phyloP scores from a whole-genome alignment of 2,113 vertebrate genomes.

The Aplodontia rufa region DNA sequence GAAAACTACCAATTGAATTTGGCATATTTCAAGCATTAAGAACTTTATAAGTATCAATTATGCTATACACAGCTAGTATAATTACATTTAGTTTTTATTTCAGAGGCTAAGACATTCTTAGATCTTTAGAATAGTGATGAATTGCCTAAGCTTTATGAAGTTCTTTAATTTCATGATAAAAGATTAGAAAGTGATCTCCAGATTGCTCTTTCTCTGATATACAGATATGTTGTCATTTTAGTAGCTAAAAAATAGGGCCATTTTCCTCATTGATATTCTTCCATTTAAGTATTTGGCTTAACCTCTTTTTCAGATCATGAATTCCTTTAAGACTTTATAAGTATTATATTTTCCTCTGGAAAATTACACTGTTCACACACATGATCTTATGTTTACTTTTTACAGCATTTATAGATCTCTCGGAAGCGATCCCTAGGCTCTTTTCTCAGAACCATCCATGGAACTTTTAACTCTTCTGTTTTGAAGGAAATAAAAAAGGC shows the following conservation, averaged over 20 bases:
- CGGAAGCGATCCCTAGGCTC: neutral
- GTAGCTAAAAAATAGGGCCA: neutral
- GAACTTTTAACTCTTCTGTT: neutral
- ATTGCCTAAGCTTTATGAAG: neutral
- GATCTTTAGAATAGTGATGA: neutral
- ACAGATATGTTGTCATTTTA: conserved; percentile 6
- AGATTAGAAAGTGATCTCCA: neutral
- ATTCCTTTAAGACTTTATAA: conserved; percentile 12
- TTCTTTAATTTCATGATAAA: conserved; percentile 38
- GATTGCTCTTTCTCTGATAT: neutral
- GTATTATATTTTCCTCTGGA: neutral
- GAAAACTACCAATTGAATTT: conserved; percentile 3
- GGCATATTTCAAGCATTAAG: neutral
- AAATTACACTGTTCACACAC: neutral
- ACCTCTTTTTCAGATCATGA: neutral
- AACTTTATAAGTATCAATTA: neutral
- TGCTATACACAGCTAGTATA: neutral
- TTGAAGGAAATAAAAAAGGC: neutral
- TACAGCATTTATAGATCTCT: neutral
- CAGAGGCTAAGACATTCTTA: neutral
- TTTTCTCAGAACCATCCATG: neutral
- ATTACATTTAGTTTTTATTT: conserved; percentile 2
- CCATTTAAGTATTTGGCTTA: neutral
- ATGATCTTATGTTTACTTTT: conserved; percentile 27
- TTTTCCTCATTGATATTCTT: conserved; percentile 20